Base-by-base conservation (phyloP, 2,797 vertebrate genomes). In the Sandelia bainsii region DNA sequence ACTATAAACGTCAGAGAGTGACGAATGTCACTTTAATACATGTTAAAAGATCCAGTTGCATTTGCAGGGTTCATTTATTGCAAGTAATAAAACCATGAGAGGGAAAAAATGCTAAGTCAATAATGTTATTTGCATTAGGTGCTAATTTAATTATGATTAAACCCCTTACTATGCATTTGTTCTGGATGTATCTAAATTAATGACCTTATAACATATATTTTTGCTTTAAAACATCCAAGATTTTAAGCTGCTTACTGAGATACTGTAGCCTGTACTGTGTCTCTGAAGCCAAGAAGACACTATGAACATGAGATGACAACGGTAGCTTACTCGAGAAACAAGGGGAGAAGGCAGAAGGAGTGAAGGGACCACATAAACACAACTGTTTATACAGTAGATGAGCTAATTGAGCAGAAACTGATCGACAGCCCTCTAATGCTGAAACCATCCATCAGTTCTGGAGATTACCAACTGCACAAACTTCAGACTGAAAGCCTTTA, bases 221-320 rank as follows among this genome's bases (percentile, higher is more conserved):
- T 20, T 69, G 40, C 56, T 71, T 34, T 11, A 52, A 51, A 72
- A 49, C 13, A 4, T 52, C 37, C 19, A 48, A 57, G 44, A 72
- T 57, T 53, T 73, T 56, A 42, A 50, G 69, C 42, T 69, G 51
- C 53, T 72, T 48, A 45, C 61, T 60, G 23, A 34, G 57, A 59
- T 46, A 45, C 45, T 49, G 29, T 61, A 51, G 76, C 61, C 63
- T 73, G 62, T 56, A 65, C 62, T 59, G 59, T 22, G 56, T 51
- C 62, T 76, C 49, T 89, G 81, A 91, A 46, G 69, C 61, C 85
- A 86, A 88, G 51, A 82, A 88, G 86, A 66, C 70, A 16, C 69
- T 25, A 37, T 40, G 42, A 78, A 73, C 67, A 53, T 32, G 54
- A 61, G 59, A 85, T 71, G 72, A 77, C 69, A 87, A 65, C 76